Conservation (phyloP, 2,113 vertebrate species). For the Callospermophilus lateralis region DNA sequence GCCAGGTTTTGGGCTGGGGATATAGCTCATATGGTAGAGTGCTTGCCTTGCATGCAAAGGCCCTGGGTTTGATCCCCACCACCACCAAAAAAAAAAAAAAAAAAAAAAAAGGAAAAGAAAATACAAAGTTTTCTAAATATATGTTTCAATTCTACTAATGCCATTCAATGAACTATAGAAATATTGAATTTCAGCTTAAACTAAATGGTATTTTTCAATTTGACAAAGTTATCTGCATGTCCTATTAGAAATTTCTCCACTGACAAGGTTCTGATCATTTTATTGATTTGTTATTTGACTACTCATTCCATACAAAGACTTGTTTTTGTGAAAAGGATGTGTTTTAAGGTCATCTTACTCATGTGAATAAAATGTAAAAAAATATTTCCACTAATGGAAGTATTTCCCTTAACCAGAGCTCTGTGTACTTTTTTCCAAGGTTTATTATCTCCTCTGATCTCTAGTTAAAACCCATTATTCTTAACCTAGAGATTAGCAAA, state of each 20-base stretch:
- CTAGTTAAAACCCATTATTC: constrained; percentile 55
- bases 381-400: constrained; percentile 52
- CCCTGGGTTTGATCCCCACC: too few species aligned
- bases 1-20: too few species aligned
- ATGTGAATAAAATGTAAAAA: constrained; percentile 48
- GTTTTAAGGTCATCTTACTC: constrained; percentile 56
- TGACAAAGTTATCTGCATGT: background rate
- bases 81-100: too few species aligned
- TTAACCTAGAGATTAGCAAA: constrained; percentile 41
- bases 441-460: constrained; percentile 73
- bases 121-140: background rate
- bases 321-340: background rate
- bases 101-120: too few species aligned
- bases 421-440: constrained; percentile 12
- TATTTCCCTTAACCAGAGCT: constrained; percentile 59
- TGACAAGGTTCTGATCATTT: constrained; percentile 63
- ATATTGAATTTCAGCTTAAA: background rate
- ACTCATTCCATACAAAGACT: constrained; percentile 25
- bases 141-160: background rate
- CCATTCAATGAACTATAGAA: background rate
- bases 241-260: background rate
- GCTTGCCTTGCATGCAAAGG: too few species aligned
- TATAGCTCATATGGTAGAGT: too few species aligned
- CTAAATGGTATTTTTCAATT: background rate
- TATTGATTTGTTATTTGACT: constrained; percentile 29